phyloP scores from a whole-genome alignment of 2,797 vertebrate genomes.

The Zalophus californianus region DNA sequence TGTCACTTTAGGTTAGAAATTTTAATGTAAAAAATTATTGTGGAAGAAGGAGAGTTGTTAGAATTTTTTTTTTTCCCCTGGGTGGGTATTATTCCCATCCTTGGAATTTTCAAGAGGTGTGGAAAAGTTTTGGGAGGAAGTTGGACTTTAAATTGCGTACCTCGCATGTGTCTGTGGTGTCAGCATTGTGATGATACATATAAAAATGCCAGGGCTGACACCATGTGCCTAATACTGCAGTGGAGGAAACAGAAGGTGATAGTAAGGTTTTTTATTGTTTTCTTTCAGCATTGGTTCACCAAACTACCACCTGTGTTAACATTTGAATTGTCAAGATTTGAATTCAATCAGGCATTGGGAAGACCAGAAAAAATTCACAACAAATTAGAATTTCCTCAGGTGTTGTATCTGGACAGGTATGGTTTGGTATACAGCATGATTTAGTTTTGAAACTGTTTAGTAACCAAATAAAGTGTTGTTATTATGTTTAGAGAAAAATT shows the following conservation, averaged over 20 bases:
- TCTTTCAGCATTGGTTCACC: slow-evolving; percentile 97
- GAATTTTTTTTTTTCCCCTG: neutral
- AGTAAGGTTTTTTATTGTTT: slow-evolving; percentile 67
- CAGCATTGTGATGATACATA: neutral
- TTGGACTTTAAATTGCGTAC: neutral
- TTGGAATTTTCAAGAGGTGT: slow-evolving; percentile 5
- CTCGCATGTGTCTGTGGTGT: neutral
- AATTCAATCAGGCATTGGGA: slow-evolving; percentile 98
- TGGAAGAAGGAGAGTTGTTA: neutral
- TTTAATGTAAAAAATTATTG: neutral
- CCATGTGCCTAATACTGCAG: neutral
- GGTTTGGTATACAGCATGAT: slow-evolving; percentile 27
- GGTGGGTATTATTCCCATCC: neutral
- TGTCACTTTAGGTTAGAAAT: slow-evolving; percentile 6
- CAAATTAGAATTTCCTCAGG: slow-evolving; percentile 97
- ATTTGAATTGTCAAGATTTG: slow-evolving; percentile 99
- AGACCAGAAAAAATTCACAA: slow-evolving; percentile 99
- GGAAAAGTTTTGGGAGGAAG: neutral
- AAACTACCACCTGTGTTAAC: slow-evolving; percentile 98
- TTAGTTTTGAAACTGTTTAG: slow-evolving; percentile 21
- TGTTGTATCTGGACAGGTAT: slow-evolving; percentile 99
- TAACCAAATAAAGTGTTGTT: slow-evolving; percentile 18
- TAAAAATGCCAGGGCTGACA: neutral
- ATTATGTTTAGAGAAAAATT: neutral
- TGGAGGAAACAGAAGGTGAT: slow-evolving; percentile 43